Percentiles rank a stretch among this genome's conserved stretches.
These are phyloP conservation scores for Xanthorhoe spadicearia DNA, from an alignment of 2,888 invertebrate species.

Conservation along the genomic window DNA sequence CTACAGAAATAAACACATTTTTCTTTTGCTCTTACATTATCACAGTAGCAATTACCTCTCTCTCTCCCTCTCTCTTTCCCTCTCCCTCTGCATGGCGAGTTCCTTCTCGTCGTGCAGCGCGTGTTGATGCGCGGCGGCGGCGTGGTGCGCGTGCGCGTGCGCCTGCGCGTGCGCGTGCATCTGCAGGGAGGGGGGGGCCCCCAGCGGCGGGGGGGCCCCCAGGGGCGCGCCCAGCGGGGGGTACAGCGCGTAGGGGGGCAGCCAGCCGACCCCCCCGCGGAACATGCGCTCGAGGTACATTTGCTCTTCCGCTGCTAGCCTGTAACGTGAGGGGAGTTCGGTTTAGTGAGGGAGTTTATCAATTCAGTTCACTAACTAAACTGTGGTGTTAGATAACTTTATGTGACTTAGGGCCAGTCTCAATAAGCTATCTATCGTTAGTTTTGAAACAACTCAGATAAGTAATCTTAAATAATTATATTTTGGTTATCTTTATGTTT, in stretches of 20 bases:
- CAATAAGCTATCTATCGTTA: too few relatives aligned
- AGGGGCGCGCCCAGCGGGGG: conserved; percentile 79
- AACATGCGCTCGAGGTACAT: conserved; percentile 93
- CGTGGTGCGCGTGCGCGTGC: conserved; percentile 77
- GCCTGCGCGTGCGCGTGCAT: conserved; percentile 43
- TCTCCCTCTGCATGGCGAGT: conserved; percentile 81
- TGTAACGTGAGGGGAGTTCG: conserved; percentile 41
- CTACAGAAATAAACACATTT: too few relatives aligned
- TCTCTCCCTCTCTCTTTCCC: conserved; percentile 76
- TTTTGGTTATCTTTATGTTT: background rate
- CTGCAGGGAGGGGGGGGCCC: conserved; percentile 45
- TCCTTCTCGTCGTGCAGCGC: conserved; percentile 81
- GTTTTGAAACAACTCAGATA: too few relatives aligned
- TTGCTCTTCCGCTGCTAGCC: conserved; percentile 90
- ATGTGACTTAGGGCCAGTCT: too few relatives aligned
- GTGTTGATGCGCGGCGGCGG: conserved; percentile 49
- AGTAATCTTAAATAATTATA: too few relatives aligned
- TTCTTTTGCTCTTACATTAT: too few relatives aligned
- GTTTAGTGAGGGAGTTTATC: background rate
- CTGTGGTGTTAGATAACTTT: too few relatives aligned
- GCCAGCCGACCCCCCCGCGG: conserved; percentile 84
- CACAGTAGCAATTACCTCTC: conserved; percentile 23
- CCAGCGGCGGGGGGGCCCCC: conserved; percentile 48
- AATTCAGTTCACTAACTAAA: too few relatives aligned
- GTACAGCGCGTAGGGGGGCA: conserved; percentile 81